Conservation (phyloP, 2,888 invertebrate genomes). For the Epinotia bilunana region DNA sequence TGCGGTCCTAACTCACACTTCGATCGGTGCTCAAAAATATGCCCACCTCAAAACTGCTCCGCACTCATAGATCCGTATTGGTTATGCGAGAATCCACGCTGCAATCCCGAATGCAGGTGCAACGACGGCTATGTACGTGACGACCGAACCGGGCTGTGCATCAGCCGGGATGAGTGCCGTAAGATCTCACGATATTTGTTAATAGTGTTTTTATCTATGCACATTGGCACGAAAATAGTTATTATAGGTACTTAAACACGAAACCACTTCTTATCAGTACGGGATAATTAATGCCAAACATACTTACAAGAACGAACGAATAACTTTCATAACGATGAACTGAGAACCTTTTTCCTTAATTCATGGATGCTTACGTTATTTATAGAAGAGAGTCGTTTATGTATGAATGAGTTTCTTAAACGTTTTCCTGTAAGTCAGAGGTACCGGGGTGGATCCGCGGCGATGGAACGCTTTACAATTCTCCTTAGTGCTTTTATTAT, state of each 20-base stretch:
- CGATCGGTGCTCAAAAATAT: conserved; percentile 23
- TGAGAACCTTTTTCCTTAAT: too few species aligned
- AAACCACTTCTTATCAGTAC: too few species aligned
- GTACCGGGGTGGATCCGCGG: background rate
- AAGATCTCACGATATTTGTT: conserved; percentile 17
- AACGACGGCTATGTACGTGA: conserved; percentile 27
- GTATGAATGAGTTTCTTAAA: background rate
- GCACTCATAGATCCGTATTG: conserved; percentile 13
- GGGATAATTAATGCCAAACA: too few species aligned
- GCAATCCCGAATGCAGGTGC: conserved; percentile 32
- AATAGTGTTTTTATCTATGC: background rate
- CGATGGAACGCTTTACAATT: background rate
- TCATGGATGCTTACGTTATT: background rate
- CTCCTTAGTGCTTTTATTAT: background rate
- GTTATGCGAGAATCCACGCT: conserved; percentile 3
- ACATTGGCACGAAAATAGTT: background rate
- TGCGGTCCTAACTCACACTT: conserved; percentile 49
- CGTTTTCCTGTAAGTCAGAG: background rate
- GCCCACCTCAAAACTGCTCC: conserved; percentile 26
- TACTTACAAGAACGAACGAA: too few species aligned
- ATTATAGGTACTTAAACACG: too few species aligned
- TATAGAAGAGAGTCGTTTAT: background rate
- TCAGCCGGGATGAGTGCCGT: conserved; percentile 34
- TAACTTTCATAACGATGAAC: too few species aligned
- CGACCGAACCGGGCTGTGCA: conserved; percentile 20